Conservation (phyloP, 2,797 vertebrate genomes). For the Fistularia tabacaria region DNA sequence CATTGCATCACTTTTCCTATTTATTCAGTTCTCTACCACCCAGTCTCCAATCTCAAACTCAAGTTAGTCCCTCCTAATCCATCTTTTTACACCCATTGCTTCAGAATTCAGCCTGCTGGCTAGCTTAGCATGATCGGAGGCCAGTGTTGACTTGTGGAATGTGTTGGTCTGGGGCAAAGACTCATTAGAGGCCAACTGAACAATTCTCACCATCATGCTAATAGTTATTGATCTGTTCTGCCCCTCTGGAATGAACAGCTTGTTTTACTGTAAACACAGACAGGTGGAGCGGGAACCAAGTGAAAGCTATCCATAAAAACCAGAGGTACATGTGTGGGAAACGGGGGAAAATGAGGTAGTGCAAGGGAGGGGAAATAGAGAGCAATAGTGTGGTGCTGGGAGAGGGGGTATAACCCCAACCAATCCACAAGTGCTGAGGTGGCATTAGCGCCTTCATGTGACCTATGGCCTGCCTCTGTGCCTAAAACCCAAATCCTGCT, state of each 20-base stretch:
- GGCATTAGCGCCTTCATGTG: slow-evolving; percentile 80
- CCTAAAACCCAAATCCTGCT: slow-evolving; percentile 82
- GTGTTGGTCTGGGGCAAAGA: slow-evolving; percentile 73
- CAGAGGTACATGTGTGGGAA: slow-evolving; percentile 7
- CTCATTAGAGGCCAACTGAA: slow-evolving; percentile 78
- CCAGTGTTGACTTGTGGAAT: slow-evolving; percentile 79
- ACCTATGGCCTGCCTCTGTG: slow-evolving; percentile 77
- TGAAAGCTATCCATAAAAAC: slow-evolving; percentile 23
- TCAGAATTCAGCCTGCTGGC: slow-evolving; percentile 37
- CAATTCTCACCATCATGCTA: slow-evolving; percentile 68
- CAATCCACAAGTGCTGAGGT: slow-evolving; percentile 78
- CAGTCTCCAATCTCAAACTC: slow-evolving; percentile 41
- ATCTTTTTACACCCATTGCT: slow-evolving; percentile 45
- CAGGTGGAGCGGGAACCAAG: slow-evolving; percentile 49
- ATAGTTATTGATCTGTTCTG: slow-evolving; percentile 65
- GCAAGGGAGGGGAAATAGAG: slow-evolving; percentile 6
- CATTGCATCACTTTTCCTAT: slow-evolving; percentile 47
- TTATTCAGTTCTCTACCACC: slow-evolving; percentile 44
- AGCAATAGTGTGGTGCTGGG: slow-evolving; percentile 8
- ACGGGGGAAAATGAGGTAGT: slow-evolving; percentile 13
- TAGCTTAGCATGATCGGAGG: slow-evolving; percentile 35
- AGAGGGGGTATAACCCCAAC: slow-evolving; percentile 50
- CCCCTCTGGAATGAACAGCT: slow-evolving; percentile 49
- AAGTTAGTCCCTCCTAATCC: slow-evolving; percentile 27
- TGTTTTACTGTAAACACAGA: slow-evolving; percentile 48